These are phyloP conservation scores for Andrena praecox DNA, from an alignment of 2,888 invertebrate species.

Conservation along the genomic window DNA sequence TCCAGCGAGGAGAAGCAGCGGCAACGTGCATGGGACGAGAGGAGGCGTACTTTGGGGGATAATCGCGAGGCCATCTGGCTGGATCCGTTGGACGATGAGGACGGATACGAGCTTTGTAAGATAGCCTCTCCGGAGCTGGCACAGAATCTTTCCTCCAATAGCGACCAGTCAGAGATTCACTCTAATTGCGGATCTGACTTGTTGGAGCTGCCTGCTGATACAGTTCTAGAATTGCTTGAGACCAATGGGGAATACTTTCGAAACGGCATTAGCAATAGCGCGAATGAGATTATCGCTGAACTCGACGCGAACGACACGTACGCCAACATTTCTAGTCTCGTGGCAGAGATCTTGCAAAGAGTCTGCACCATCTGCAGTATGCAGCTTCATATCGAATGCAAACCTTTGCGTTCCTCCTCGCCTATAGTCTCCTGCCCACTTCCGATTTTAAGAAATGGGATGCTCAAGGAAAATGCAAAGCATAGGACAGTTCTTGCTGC, in stretches of 20 bases:
- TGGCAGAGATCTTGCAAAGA: conserved; percentile 32
- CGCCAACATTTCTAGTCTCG: conserved; percentile 15
- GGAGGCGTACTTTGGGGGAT: conserved; percentile 1
- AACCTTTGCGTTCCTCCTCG: neutral
- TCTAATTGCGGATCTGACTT: conserved; percentile 75
- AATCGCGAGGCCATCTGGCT: conserved; percentile 43
- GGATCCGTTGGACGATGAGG: conserved; percentile 18
- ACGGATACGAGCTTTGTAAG: neutral
- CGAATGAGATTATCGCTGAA: conserved; percentile 79
- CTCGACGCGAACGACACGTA: conserved; percentile 53
- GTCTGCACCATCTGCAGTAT: conserved; percentile 8
- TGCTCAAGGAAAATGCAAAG: neutral
- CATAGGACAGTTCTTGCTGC: neutral
- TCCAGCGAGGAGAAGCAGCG: neutral
- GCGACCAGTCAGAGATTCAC: neutral
- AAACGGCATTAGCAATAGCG: conserved; percentile 77
- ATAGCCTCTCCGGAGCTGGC: neutral
- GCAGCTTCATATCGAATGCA: neutral
- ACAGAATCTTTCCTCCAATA: neutral
- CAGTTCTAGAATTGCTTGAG: conserved; percentile 72
- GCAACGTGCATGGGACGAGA: neutral
- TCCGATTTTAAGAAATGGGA: neutral
- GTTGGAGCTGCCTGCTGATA: conserved; percentile 73
- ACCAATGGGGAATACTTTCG: conserved; percentile 75
- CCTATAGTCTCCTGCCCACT: neutral